A percentile compares a stretch with the other conserved stretches of the same genome.
Evolutionary conservation across 2,797 vertebrate genomes (phyloP).

Genomic region (Neosilurus hyrtlii): DNA sequence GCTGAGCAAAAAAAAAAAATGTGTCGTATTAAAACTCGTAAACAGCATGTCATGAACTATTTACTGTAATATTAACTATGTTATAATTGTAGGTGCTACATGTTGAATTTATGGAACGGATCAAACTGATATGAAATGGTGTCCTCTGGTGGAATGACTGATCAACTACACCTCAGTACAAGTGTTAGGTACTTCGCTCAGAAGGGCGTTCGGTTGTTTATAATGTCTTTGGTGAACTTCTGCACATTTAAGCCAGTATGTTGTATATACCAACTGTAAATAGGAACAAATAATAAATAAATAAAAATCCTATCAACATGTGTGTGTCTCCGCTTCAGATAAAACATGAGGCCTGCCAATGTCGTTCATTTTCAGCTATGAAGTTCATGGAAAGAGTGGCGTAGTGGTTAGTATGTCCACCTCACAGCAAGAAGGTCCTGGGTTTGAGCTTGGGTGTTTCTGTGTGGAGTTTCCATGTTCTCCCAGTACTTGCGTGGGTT

Average conservation of each 20-base stretch:
- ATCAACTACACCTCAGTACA: constrained; percentile 3
- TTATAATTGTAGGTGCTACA: constrained; percentile 4
- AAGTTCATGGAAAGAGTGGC: not conserved
- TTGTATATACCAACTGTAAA: constrained; percentile 54
- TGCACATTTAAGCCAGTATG: constrained; percentile 44
- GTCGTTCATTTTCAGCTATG: not conserved
- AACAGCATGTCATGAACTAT: not conserved
- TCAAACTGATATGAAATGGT: constrained; percentile 1
- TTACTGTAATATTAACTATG: not conserved
- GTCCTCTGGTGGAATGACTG: constrained; percentile 31
- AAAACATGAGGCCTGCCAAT: not conserved
- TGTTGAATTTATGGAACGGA: not conserved
- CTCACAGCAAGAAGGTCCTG: too few relatives aligned
- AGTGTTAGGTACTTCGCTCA: not conserved
- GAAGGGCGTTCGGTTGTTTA: constrained; percentile 14
- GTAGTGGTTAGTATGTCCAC: too few relatives aligned
- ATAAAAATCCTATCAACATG: constrained; percentile 12
- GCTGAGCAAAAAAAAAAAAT: too few relatives aligned
- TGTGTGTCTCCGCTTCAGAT: not conserved
- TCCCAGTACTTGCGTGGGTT: too few relatives aligned
- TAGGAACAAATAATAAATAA: constrained; percentile 35
- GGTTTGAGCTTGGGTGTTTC: too few relatives aligned
- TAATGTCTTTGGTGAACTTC: constrained; percentile 19
- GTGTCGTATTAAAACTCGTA: not conserved
- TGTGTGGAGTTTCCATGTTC: too few relatives aligned